Base-by-base conservation (phyloP, 1,140 invertebrate species). In the Lineus longissimus region DNA sequence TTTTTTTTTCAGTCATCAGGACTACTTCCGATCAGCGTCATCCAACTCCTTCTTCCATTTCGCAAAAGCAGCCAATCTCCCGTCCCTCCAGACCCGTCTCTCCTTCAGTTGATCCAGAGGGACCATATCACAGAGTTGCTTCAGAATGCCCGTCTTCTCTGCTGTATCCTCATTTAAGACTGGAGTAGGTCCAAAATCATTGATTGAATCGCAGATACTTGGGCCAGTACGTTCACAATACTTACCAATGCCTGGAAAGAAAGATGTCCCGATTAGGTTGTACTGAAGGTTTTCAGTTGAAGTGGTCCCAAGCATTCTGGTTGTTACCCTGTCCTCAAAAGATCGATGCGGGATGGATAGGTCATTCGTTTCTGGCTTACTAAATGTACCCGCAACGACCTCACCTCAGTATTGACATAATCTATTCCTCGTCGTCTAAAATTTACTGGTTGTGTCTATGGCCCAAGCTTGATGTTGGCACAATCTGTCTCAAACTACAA, bases 71-170 rank as follows among this genome's bases (percentile, higher is more conserved):
- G 90, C 91, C 17, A 97, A 83, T 63, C 89, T 89, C 31, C 87
- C 83, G 74, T 97, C 93, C 47, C 94, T 84, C 91, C 93, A 95
- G 1, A 84, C 85, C 45, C 93, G 84, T 64, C 91, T 81, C 61
- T 91, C 87, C 45, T 84, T 84, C 22, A 96, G 80, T 72, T 88
- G 86, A 29, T 92, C 86, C 17, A 94, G 68, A 0, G 93, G 91
- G 23, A 91, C 87, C 74, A 87, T 86, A 17, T 84, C 82, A 65
- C 88, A 87, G 27, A 95, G 76, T 71, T 93, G 88, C 27, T 89
- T 76, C 63, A 78, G 51, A 57, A 83, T 36, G 15, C 33, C 33
- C 33, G 33, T 73, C 33, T 75, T 71, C 55, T 79, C 65, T 2
- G 66, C 63, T 47, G 76, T 74, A 17, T 68, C 51, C 19, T 67